Evolutionary conservation across 1,140 invertebrate genomes (phyloP), one percentile per base, ranked within the genome.

Genomic region (Pseudomyrmex pallidus): DNA sequence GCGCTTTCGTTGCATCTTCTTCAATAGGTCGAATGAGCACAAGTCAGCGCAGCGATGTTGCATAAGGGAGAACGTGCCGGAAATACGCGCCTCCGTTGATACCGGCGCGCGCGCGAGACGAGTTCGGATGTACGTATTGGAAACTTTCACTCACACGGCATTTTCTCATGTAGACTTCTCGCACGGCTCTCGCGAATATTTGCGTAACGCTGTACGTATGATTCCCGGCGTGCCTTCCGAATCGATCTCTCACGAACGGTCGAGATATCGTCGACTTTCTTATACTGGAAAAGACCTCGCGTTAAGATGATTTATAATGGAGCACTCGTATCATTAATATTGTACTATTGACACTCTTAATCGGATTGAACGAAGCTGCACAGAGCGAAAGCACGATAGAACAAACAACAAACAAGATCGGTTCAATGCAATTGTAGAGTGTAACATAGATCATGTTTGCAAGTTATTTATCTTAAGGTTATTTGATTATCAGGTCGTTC

Each of bases 151-250:
- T 57, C 5, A 74, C 64, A 83, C 63, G 57, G 62, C 78, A 85
- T 88, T 85, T 85, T 74, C 61, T 68, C 8, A 44, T 70, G 50
- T 48, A 74, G 62, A 35, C 77, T 56, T 8, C 72, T 88, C 68
- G 86, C 62, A 56, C 54, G 52, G 77, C 76, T 86, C 85, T 84
- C 85, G 78, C 85, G 82, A 74, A 87, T 87, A 87, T 87, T 87
- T 87, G 50, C 85, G 35, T 64, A 66, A 12, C 54, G 59, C 70
- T 78, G 35, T 35, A 67, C 52, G 57, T 44, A 59, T 52, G 20
- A 46, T 66, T 63, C 46, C 62, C 67, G 61, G 25, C n/a, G 48
- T 54, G 12, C 15, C 44, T 25, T 1, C 25, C n/a, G 9, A 77
- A 68, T 61, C 20, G 10, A 70, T 12, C 20, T 12, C 15, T 59